Evolutionary conservation across 2,888 invertebrate genomes (phyloP).

Genomic region (Frankliniella fusca): DNA sequence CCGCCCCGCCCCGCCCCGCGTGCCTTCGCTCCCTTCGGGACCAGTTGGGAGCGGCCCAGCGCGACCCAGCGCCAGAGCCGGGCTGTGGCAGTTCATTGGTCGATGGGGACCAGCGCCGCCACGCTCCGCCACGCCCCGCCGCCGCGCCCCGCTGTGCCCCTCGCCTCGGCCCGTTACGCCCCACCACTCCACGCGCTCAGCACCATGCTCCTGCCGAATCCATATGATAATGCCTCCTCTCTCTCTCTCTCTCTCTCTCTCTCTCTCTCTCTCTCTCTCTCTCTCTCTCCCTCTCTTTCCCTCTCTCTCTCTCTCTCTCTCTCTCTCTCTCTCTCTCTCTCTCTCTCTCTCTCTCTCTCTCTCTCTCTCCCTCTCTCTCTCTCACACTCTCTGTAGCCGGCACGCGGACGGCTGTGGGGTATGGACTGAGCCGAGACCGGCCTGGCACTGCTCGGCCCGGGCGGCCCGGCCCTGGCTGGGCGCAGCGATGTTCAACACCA

Average conservation of each 20-base stretch:
- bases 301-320: neutral
- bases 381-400: too few relatives aligned
- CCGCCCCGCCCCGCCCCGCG: neutral
- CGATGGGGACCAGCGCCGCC: neutral
- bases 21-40: slow-evolving; percentile 11
- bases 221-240: neutral
- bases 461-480: too few relatives aligned
- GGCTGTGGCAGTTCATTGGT: slow-evolving; percentile 24
- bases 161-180: neutral
- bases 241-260: slow-evolving; percentile 1
- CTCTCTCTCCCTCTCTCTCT: too few relatives aligned
- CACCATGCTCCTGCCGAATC: neutral
- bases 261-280: slow-evolving; percentile 1
- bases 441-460: too few relatives aligned
- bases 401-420: too few relatives aligned
- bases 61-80: slow-evolving; percentile 25
- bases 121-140: slow-evolving; percentile 5
- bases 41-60: slow-evolving; percentile 24
- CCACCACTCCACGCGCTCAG: neutral
- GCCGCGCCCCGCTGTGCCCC: neutral
- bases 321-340: slow-evolving; percentile 1
- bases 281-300: neutral
- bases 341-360: slow-evolving; percentile 1
- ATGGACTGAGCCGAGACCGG: too few relatives aligned
- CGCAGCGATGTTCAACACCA: too few relatives aligned